phyloP scores from a whole-genome alignment of 1,140 invertebrate genomes.

The Leptopilina boulardi region DNA sequence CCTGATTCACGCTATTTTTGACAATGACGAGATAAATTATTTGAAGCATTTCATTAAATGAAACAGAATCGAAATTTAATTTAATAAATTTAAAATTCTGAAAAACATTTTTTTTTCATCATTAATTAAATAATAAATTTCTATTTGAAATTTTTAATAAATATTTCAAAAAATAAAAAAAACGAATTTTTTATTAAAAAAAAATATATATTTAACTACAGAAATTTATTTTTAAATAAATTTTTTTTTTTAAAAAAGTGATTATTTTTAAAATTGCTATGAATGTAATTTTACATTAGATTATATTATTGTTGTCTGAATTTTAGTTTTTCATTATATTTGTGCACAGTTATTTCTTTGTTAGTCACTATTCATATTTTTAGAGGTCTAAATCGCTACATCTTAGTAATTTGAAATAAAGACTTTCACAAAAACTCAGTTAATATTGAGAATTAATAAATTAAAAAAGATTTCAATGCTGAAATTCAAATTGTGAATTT shows the following conservation, averaged over 20 bases:
- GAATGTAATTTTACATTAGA: neutral
- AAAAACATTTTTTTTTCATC: neutral
- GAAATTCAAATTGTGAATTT: neutral
- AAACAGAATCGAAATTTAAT: neutral
- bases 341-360: neutral
- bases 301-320: neutral
- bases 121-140: too few relatives aligned
- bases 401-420: neutral
- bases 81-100: neutral
- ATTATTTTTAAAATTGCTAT: too few relatives aligned
- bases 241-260: too few relatives aligned
- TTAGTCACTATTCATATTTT: neutral
- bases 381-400: neutral
- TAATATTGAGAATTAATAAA: conserved; percentile 7
- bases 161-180: too few relatives aligned
- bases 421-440: neutral
- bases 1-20: too few relatives aligned
- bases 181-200: neutral
- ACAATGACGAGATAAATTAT: too few relatives aligned
- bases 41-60: too few relatives aligned
- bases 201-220: neutral
- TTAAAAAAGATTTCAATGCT: neutral
- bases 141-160: too few relatives aligned
- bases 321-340: neutral
- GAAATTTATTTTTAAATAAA: too few relatives aligned